These are phyloP conservation scores for Sandelia bainsii DNA, from an alignment of 2,797 vertebrate species.

Conservation along the genomic window DNA sequence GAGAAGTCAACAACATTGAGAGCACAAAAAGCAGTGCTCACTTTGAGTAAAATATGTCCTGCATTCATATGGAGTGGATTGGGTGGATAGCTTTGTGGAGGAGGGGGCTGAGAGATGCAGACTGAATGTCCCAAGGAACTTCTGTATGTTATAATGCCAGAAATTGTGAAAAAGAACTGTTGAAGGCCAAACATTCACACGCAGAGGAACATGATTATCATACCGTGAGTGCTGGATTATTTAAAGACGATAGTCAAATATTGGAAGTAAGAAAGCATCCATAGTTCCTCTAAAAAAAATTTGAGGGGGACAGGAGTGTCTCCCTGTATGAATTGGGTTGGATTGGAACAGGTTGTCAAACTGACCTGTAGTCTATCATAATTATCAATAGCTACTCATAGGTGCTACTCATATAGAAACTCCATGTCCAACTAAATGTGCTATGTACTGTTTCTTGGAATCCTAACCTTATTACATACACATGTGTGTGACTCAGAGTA, in stretches of 20 bases:
- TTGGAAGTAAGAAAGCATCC: too few relatives aligned
- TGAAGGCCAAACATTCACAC: neutral
- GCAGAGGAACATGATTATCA: neutral
- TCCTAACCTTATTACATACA: too few relatives aligned
- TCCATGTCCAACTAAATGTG: neutral
- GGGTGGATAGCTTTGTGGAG: constrained; percentile 8
- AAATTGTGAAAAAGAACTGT: too few relatives aligned
- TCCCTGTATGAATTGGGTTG: neutral
- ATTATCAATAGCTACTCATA: constrained; percentile 10
- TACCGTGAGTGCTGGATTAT: too few relatives aligned
- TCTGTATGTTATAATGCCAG: too few relatives aligned
- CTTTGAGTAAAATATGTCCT: constrained; percentile 25
- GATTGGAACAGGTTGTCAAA: neutral
- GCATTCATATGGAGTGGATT: constrained; percentile 26
- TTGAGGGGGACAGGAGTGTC: neutral
- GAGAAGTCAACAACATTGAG: too few relatives aligned
- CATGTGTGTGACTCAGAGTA: constrained; percentile 8
- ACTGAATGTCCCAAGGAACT: constrained; percentile 13
- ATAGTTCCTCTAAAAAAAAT: too few relatives aligned
- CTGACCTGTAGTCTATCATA: neutral
- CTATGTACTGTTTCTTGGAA: too few relatives aligned
- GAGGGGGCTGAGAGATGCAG: constrained; percentile 9
- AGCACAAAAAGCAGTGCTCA: neutral
- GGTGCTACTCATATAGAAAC: neutral
- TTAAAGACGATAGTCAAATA: too few relatives aligned